Base-by-base conservation (phyloP, 2,888 invertebrate species). In the Parnassius smintheus region DNA sequence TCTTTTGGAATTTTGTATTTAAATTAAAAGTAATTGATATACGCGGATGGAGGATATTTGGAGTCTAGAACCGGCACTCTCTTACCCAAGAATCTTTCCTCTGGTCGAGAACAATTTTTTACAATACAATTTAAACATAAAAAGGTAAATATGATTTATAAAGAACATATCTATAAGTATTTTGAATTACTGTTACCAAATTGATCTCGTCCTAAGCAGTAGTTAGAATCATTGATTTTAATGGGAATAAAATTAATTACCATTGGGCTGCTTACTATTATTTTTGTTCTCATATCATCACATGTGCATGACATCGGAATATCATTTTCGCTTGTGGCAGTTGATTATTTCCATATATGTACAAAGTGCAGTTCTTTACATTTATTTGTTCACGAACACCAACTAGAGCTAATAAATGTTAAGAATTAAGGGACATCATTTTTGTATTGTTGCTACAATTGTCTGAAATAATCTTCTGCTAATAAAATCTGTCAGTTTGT, bases 261-360 rank as follows among this genome's bases (percentile, higher is more conserved):
- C 13, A 12, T n/a, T 51, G 22, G 44, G 8, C 42, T 51, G 11
- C 18, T 9, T n/a, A 22, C 9, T 57, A 51, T n/a, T 44, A 12
- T 9, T 51, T 58, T 22, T 44, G n/a, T 51, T 58, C 51, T 59
- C 45, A 53, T 46, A 35, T 13, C 53, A 59, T 50, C 42, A 50
- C 57, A 58, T 58, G n/a, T 57, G 57, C 57, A 58, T 58, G 57
- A 50, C 50, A 50, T 50, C n/a, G 13, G 9, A 54, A 53, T 9
- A 58, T 50, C 57, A 58, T 51, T 42, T 50, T 58, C 35, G 50
- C 22, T 50, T 58, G 35, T 41, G 8, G 12, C 42, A 54, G 12
- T 35, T 8, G 9, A 54, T 44, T 54, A 12, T 51, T 42, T 42
- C n/a, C 3, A 12, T n/a, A n/a, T 25, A 25, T 25, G 25, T 25